A percentile compares a stretch with the other conserved stretches of the same genome.
Conservation (phyloP, 2,888 invertebrate species). For the Omphaloscelis lunosa region DNA sequence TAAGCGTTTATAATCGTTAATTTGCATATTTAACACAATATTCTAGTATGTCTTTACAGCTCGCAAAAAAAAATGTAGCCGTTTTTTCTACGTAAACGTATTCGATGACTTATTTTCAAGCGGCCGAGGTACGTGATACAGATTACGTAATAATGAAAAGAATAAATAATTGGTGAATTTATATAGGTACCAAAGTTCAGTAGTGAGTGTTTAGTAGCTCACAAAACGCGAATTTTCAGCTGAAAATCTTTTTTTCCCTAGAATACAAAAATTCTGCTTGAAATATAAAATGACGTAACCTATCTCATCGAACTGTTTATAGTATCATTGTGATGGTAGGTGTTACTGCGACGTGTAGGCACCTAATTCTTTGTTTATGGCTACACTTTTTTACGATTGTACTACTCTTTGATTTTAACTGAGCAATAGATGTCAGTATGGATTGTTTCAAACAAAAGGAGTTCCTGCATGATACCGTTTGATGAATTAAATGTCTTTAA, state of each 20-base stretch:
- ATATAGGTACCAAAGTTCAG: not conserved
- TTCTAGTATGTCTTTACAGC: not conserved
- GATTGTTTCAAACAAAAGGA: constrained; percentile 45
- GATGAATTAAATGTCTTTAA: constrained; percentile 33
- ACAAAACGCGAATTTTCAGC: not conserved
- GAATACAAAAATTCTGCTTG: not conserved
- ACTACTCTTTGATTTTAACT: constrained; percentile 28
- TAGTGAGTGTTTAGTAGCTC: not conserved
- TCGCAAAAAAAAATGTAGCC: no score
- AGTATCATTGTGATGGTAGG: constrained; percentile 1
- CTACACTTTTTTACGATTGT: constrained; percentile 4
- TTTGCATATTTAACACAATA: not conserved
- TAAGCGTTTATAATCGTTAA: no score
- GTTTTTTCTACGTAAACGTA: not conserved
- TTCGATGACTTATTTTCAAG: not conserved
- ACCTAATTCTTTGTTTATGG: constrained; percentile 4
- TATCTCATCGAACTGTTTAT: constrained; percentile 9
- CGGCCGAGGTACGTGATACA: not conserved
- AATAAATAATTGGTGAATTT: not conserved
- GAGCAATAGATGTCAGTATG: constrained; percentile 33
- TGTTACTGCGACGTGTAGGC: not conserved
- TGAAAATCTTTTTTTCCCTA: not conserved
- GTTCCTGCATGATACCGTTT: constrained; percentile 20
- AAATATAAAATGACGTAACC: not conserved
- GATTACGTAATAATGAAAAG: not conserved